These are phyloP conservation scores for Hydrophis major DNA, from an alignment of 2,797 vertebrate genomes.

Conservation along the genomic window DNA sequence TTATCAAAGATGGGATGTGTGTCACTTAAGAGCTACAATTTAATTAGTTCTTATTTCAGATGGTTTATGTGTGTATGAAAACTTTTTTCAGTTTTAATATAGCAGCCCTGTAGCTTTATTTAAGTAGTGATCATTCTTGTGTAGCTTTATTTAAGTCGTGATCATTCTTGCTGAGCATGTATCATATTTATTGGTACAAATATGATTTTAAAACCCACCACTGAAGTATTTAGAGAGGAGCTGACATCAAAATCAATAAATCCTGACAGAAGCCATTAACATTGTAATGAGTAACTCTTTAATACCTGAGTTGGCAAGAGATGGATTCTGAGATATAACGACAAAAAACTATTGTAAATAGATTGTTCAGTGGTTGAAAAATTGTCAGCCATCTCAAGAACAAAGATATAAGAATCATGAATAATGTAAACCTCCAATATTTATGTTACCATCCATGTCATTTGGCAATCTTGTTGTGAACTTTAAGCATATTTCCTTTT, in stretches of 20 bases:
- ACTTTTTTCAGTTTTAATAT: background rate
- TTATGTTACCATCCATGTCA: conserved; percentile 38
- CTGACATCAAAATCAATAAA: conserved; percentile 76
- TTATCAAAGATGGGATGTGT: background rate
- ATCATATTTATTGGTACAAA: conserved; percentile 52
- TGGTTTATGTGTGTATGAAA: background rate
- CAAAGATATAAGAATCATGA: conserved; percentile 59
- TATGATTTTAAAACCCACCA: conserved; percentile 61
- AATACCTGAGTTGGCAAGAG: conserved; percentile 67
- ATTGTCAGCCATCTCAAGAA: conserved; percentile 62
- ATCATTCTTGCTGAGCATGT: conserved; percentile 51
- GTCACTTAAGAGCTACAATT: background rate
- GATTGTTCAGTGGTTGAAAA: conserved; percentile 46
- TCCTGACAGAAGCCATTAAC: conserved; percentile 75
- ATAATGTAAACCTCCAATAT: conserved; percentile 57
- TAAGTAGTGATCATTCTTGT: conserved; percentile 46
- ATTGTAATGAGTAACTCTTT: conserved; percentile 74
- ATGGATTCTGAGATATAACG: conserved; percentile 67
- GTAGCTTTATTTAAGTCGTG: conserved; percentile 21
- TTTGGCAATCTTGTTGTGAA: conserved; percentile 35
- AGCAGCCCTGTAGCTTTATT: background rate
- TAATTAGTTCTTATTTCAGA: background rate
- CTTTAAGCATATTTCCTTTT: background rate
- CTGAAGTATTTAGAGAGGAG: conserved; percentile 66
- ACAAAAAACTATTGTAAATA: conserved; percentile 71